Base-by-base conservation (phyloP, 1,140 invertebrate species). In the Solenopsis invicta region DNA sequence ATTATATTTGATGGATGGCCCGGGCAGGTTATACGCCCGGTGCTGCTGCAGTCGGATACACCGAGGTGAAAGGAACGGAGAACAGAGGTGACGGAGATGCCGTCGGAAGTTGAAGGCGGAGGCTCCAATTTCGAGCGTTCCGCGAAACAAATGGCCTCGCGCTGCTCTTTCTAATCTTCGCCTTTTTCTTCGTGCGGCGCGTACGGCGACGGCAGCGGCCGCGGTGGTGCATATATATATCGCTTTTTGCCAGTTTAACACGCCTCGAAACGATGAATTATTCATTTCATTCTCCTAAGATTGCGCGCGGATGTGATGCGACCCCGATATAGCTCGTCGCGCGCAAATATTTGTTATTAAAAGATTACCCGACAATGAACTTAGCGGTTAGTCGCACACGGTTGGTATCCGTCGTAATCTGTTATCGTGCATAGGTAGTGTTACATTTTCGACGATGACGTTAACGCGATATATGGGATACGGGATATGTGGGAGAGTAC, bases 241-340 rank as follows among this genome's bases (percentile, higher is more conserved):
- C 18, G 61, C 48, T 48, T 18, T 67, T 74, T 62, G 21, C 59
- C 78, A 76, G 89, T 90, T 92, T 91, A 89, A 88, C 91, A 86
- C 91, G 87, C 89, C 82, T 91, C 75, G 89, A 74, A 91, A 88
- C 78, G 78, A 93, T 94, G 92, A 94, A 94, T 94, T 91, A 94
- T 94, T 94, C 94, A 94, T 94, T 94, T 94, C 92, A 93, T 94
- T 94, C 92, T 72, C 84, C 61, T 81, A 78, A 88, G 90, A 92
- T 93, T 89, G 91, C 86, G 76, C 77, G 64, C 21, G 45, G 62
- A 84, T 37, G 78, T 37, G 62, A 62, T 12, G 48, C 29, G 9
- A 37, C 6, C 8, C 21, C 8, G 24, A 54, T 56, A 10, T 67
- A 75, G 52, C 9, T 75, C 71, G 4, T 24, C 18, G 50, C 21